A percentile compares a stretch with the other conserved stretches of the same genome.
Evolutionary conservation across 1,140 invertebrate species (phyloP).

Genomic region (Yoshiicerus persimilis): DNA sequence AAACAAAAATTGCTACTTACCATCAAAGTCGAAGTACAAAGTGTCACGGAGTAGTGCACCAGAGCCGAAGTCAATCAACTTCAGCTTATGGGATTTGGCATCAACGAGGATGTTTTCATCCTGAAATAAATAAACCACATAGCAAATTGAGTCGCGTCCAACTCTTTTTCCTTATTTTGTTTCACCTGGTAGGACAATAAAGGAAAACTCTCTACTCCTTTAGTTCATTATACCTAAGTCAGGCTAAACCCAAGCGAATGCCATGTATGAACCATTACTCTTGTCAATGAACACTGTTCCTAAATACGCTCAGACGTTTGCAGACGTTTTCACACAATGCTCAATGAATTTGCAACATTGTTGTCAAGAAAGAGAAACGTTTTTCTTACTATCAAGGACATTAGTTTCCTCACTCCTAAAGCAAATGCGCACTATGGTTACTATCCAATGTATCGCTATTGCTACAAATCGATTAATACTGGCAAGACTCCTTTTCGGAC

Average conservation of each 20-base stretch:
- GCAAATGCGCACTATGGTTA: no score
- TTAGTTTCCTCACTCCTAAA: not conserved
- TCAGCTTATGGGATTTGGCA: constrained; percentile 58
- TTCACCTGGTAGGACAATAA: not conserved
- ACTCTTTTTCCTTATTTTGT: not conserved
- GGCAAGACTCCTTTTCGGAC: no score
- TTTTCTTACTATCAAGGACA: not conserved
- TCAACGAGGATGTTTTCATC: constrained; percentile 69
- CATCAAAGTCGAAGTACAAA: constrained; percentile 69
- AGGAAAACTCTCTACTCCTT: not conserved
- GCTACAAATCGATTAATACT: no score
- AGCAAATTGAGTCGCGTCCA: not conserved
- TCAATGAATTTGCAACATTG: not conserved
- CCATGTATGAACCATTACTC: not conserved
- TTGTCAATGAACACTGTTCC: not conserved
- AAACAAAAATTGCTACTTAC: constrained; percentile 55
- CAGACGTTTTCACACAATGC: not conserved
- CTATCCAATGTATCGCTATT: no score
- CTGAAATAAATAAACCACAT: constrained; percentile 47
- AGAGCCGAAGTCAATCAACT: constrained; percentile 71
- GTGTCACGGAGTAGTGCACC: constrained; percentile 64
- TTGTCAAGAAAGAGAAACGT: not conserved
- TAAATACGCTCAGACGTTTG: not conserved
- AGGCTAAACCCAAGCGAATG: not conserved
- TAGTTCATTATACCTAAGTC: not conserved